These are phyloP conservation scores for Triops cancriformis DNA, from an alignment of 1,140 invertebrate genomes.

Conservation along the genomic window DNA sequence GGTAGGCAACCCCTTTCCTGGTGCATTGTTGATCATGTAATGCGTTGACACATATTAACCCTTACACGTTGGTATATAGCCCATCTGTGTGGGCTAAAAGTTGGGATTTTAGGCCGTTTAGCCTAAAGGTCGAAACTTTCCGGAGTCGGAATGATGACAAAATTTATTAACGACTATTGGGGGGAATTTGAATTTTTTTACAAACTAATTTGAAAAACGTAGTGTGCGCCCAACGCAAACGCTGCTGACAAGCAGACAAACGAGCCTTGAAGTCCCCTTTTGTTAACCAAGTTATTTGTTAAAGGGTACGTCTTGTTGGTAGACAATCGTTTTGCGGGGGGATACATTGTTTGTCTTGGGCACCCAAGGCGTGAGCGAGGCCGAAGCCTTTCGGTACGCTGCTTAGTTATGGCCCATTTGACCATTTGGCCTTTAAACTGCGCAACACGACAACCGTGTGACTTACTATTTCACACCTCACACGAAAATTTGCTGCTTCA, in stretches of 20 bases:
- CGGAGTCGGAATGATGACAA: neutral
- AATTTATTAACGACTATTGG: neutral
- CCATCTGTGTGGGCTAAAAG: too few species aligned
- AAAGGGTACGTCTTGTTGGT: neutral
- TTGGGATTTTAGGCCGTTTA: too few species aligned
- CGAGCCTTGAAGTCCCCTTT: neutral
- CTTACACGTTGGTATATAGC: too few species aligned
- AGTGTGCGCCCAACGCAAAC: neutral
- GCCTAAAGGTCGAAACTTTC: neutral
- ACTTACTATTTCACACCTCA: neutral
- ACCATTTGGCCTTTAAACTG: neutral
- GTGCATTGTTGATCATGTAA: too few species aligned
- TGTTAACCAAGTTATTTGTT: neutral
- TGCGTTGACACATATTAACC: too few species aligned
- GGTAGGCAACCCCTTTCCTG: too few species aligned
- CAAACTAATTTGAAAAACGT: neutral
- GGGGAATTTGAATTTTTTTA: neutral
- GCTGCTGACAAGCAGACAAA: neutral
- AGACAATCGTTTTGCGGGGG: neutral
- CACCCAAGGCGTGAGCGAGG: neutral
- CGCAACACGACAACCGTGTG: neutral
- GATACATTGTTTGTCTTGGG: neutral
- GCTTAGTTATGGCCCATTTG: slow-evolving; percentile 1
- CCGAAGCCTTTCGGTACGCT: neutral
- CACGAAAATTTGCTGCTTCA: neutral